Percentiles rank a stretch among this genome's conserved stretches.
Conservation (phyloP, 2,888 invertebrate genomes). For the Ophonus ardosiacus region DNA sequence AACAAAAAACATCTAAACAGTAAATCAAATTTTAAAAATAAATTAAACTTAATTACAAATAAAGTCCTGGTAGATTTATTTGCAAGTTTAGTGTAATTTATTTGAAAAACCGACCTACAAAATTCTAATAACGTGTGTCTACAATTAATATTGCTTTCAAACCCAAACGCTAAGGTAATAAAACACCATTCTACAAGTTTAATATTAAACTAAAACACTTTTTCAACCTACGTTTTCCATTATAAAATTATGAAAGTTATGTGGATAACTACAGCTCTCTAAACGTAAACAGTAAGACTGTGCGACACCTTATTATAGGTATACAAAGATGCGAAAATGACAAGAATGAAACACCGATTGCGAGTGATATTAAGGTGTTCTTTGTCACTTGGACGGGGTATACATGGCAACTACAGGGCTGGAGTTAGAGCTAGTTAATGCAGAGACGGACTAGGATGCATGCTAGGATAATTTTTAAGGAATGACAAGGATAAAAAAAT, state of each 20-base stretch:
- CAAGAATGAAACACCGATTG: conserved; percentile 46
- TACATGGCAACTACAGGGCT: conserved; percentile 39
- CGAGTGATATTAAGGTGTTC: conserved; percentile 21
- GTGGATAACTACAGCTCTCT: conserved; percentile 53
- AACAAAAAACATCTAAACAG: conserved; percentile 24
- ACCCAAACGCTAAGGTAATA: conserved; percentile 49
- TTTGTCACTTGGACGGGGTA: conserved; percentile 17
- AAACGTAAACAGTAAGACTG: conserved; percentile 50
- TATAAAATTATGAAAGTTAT: conserved; percentile 46
- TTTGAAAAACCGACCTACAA: conserved; percentile 2
- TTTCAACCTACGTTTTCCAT: conserved; percentile 49
- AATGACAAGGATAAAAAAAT: not conserved
- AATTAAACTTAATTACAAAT: conserved; percentile 8
- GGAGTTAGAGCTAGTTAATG: conserved; percentile 41
- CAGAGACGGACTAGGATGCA: conserved; percentile 1
- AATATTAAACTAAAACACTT: conserved; percentile 57
- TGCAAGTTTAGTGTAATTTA: conserved; percentile 1
- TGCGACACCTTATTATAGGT: conserved; percentile 42
- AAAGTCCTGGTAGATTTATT: not conserved
- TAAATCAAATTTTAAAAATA: conserved; percentile 8
- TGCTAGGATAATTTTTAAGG: conserved; percentile 19
- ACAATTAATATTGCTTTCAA: conserved; percentile 49
- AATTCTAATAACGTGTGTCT: conserved; percentile 32
- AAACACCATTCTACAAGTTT: conserved; percentile 53
- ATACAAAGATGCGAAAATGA: conserved; percentile 45